Evolutionary conservation across 2,797 vertebrate species (phyloP).

Genomic region (Phoxinus dragarum): DNA sequence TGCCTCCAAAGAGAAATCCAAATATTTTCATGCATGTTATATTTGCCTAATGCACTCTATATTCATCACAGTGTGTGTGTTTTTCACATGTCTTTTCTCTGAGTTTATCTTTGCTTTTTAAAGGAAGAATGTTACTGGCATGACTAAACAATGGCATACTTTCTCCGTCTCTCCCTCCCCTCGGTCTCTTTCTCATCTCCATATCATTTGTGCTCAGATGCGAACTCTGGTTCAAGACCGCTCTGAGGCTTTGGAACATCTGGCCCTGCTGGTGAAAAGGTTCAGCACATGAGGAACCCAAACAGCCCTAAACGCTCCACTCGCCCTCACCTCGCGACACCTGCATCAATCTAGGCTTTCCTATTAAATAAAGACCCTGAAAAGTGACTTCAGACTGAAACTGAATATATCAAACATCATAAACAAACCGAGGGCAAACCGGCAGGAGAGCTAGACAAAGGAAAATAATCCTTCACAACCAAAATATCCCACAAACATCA

Average conservation of each 20-base stretch:
- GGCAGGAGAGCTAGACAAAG: not conserved
- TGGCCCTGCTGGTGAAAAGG: constrained; percentile 75
- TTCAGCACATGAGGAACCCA: constrained; percentile 53
- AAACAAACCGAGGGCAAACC: not conserved
- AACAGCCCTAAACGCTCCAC: not conserved
- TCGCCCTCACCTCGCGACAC: not conserved
- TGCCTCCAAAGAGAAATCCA: not conserved
- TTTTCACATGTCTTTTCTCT: not conserved
- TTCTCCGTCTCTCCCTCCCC: constrained; percentile 1
- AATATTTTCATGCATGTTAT: not conserved
- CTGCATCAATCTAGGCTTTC: not conserved
- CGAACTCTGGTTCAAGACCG: constrained; percentile 65
- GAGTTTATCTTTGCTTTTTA: not conserved
- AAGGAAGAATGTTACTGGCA: not conserved
- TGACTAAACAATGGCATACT: constrained; percentile 8
- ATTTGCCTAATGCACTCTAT: not conserved
- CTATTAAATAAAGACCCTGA: not conserved
- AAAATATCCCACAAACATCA: not conserved
- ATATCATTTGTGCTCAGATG: constrained; percentile 55
- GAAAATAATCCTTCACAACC: not conserved
- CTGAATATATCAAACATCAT: not conserved
- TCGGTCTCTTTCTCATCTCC: not conserved
- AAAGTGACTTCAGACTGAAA: not conserved
- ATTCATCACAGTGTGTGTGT: not conserved
- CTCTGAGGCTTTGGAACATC: constrained; percentile 69